Base-by-base conservation (phyloP, 2,113 vertebrate genomes). In the Entomyzon cyanotis region DNA sequence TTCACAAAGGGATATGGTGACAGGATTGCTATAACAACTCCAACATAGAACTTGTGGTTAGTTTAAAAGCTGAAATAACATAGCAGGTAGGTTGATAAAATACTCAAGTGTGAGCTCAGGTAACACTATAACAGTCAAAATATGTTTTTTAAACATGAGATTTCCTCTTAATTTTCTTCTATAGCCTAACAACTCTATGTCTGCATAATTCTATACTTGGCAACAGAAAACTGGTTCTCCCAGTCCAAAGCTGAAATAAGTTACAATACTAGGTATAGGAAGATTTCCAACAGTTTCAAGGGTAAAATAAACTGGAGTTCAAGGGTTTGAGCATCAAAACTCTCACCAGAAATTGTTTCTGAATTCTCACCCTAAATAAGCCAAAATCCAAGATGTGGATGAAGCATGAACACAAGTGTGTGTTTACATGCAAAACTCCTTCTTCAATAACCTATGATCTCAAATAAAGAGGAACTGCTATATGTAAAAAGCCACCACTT, bases 351-450 rank as follows among this genome's bases (percentile, higher is more conserved):
- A 94, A 70, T 27, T 18, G 12, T 7, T 64, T 71, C 19, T 12
- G 16, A 93, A 55, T 49, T 88, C 30, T 82, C 14, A 83, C 7
- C 22, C 37, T 69, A 83, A 90, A 44, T 35, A 85, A 67, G 23
- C 15, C 33, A 90, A 90, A 93, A 73, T 42, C n/a, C 41, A 85
- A 78, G 46, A 62, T 1, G 5, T 8, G 22, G 20, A 67, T 76
- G 37, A 21, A 82, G 16, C 49, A 68, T 2, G 2, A 78, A 82
- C 33, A 59, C 12, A 59, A 0, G 0, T 7, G 5, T 1, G 0
- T 16, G 9, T n/a, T 71, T 52, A 67, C 7, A 50, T 17, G 25
- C 25, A 75, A 55, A 90, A 50, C 76, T 55, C 7, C 60, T 76
- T 46, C 41, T 78, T 70, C 47, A 56, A 55, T 20, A 78, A 30